Base-by-base conservation (phyloP, 2,113 vertebrate genomes). In the Nothobranchius furzeri region DNA sequence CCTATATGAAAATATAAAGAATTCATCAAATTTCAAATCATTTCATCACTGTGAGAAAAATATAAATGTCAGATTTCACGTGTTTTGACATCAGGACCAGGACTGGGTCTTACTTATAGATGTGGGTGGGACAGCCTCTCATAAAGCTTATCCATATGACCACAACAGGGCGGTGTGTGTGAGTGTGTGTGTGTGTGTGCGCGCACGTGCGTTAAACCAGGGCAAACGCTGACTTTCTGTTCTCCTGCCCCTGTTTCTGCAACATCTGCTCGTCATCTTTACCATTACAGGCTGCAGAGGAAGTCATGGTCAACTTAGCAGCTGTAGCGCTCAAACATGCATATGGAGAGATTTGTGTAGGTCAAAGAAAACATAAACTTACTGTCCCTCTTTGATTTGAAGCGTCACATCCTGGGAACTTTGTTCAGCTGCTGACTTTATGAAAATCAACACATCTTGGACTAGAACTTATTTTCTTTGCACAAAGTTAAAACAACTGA, bases 21-120 rank as follows among this genome's bases (percentile, higher is more conserved):
- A 30, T 30, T 3, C 2, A 30, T 30, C 30, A 30, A 30, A 40
- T 40, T 1, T 40, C 1, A 40, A 40, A 40, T 7, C 37, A 45
- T 45, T 45, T 45, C 2, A 42, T 42, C 40, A 9, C 40, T 11
- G 12, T 36, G 6, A 15, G 6, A 37, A 49, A 60, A 85, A 40
- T 72, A 82, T 80, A 83, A 76, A 57, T 76, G 48, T 14, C 47
- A 74, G 43, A 11, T 70, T 55, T 73, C 64, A 70, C 47, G 0
- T 40, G 64, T 37, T 46, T 52, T 82, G 88, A 85, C 80, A 83
- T 87, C 70, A 89, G 76, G 76, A 42, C 70, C 71, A 47, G 67
- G 55, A 67, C 60, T 68, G 69, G 53, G 24, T 82, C 70, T 88
- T 81, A 84, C 90, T 91, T 83, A 89, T 87, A 88, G 63, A 90